Evolutionary conservation across 2,797 vertebrate genomes (phyloP), one percentile per base, ranked within the genome.

Genomic region (Aeoliscus strigatus): DNA sequence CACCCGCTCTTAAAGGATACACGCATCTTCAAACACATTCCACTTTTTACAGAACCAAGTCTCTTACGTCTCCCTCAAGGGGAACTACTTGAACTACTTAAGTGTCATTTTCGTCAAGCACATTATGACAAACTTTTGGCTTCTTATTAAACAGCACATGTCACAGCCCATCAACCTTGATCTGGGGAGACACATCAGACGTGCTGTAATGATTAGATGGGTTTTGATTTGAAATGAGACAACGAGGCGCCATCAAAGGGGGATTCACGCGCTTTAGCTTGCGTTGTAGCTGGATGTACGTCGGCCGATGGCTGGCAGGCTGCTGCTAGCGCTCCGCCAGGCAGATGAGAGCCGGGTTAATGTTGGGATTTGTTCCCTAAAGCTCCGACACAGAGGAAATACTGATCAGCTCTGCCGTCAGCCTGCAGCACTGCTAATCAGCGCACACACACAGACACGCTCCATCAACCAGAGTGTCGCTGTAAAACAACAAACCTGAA

Each of bases 351-450:
- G 81, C 80, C 28, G 49, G 82, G 82, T 82, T 86, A 86, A 86
- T 86, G 84, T 84, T 59, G 73, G 86, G 88, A 88, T 90, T 90
- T 89, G 85, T 86, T 88, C 83, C 80, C 77, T 84, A 85, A 86
- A 86, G 84, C 84, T 86, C 77, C 66, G 39, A 82, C 86, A 86
- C 73, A 74, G 66, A 85, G 71, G 76, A 86, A 87, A 82, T 81
- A 83, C 81, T 81, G 81, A 85, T 85, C 81, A 82, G 76, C 70
- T 72, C 62, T 14, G 61, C 72, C 52, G 77, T 70, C 79, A 73
- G 78, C 75, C 56, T 78, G 61, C 14, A 77, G 75, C 79, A 59
- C 74, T 56, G 73, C 84, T 83, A 83, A 86, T 85, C 84, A 86
- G 81, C 62, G 23, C 59, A 77, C 70, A 80, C 70, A 80, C 69